Evolutionary conservation across 2,888 invertebrate genomes (phyloP).

Genomic region (Dascillus cervinus): DNA sequence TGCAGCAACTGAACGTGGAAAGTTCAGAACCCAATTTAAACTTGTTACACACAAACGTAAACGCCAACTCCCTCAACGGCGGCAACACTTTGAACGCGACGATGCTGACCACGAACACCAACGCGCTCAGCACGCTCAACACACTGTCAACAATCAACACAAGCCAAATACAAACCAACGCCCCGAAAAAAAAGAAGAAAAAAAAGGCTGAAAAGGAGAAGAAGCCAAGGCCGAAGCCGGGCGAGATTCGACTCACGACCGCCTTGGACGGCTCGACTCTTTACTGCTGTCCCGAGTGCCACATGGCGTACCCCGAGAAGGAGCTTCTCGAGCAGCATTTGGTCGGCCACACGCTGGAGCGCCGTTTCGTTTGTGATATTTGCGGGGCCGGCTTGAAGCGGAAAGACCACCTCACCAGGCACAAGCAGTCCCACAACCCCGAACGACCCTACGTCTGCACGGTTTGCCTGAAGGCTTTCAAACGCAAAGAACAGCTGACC

Average conservation of each 20-base stretch:
- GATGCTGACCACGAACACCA: slow-evolving; percentile 15
- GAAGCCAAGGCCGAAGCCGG: slow-evolving; percentile 77
- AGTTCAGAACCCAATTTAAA: slow-evolving; percentile 31
- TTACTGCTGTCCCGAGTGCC: slow-evolving; percentile 82
- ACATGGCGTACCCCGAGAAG: slow-evolving; percentile 84
- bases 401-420: slow-evolving; percentile 78
- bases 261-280: slow-evolving; percentile 76
- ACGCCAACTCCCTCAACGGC: slow-evolving; percentile 34
- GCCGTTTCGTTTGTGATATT: slow-evolving; percentile 80
- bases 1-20: slow-evolving; percentile 35
- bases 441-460: slow-evolving; percentile 83
- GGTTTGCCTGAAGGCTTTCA: slow-evolving; percentile 81
- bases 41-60: slow-evolving; percentile 31
- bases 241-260: slow-evolving; percentile 72
- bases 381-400: slow-evolving; percentile 82
- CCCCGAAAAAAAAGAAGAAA: slow-evolving; percentile 70
- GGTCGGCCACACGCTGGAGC: slow-evolving; percentile 78
- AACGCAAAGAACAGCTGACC: slow-evolving; percentile 82
- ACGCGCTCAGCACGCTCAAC: slow-evolving; percentile 45
- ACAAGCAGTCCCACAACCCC: slow-evolving; percentile 83
- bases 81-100: slow-evolving; percentile 25
- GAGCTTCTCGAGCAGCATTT: slow-evolving; percentile 77
- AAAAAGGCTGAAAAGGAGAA: slow-evolving; percentile 71
- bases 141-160: slow-evolving; percentile 42
- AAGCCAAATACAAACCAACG: slow-evolving; percentile 32